phyloP scores from a whole-genome alignment of 2,113 vertebrate genomes.

The Pardalotus punctatus region DNA sequence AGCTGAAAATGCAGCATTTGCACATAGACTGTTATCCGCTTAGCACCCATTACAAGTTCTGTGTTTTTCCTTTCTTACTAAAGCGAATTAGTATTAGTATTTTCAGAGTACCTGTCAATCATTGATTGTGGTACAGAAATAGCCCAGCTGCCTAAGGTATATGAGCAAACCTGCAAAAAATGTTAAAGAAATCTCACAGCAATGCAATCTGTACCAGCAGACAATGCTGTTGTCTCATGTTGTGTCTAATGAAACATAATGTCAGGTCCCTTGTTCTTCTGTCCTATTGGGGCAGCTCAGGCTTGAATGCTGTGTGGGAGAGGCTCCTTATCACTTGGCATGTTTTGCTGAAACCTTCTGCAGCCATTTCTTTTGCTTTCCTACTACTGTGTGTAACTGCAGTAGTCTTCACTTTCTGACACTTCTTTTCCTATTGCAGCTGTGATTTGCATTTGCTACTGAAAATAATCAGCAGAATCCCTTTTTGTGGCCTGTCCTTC shows the following conservation, averaged over 20 bases:
- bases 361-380: neutral
- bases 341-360: neutral
- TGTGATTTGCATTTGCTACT: neutral
- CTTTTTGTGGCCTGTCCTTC: neutral
- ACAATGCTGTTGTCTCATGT: neutral
- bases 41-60: neutral
- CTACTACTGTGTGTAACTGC: rapidly evolving
- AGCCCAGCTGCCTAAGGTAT: neutral
- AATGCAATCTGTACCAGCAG: neutral
- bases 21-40: neutral
- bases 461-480: neutral
- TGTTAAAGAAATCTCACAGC: neutral
- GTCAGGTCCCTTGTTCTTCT: neutral
- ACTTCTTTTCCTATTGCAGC: neutral
- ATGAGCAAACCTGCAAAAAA: neutral
- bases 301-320: neutral
- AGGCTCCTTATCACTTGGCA: neutral
- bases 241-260: neutral
- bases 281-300: neutral
- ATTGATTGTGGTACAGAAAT: neutral
- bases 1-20: neutral
- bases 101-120: neutral
- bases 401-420: neutral
- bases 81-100: neutral
- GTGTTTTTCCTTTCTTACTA: neutral